Evolutionary conservation across 2,797 vertebrate genomes (phyloP), one percentile per base, ranked within the genome.

Genomic region (Neoniphon sammara): DNA sequence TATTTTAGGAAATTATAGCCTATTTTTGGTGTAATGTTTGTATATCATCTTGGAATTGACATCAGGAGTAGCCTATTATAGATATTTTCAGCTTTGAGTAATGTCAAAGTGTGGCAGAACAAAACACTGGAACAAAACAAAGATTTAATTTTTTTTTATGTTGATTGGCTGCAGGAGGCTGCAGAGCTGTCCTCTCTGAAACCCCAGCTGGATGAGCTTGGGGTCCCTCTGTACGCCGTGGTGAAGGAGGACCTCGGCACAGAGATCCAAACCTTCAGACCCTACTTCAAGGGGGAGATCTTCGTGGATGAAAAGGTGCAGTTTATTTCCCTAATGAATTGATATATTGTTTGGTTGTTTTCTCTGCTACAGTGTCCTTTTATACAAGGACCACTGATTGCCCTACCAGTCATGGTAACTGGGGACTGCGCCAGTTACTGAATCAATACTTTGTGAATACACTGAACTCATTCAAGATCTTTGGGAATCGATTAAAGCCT

Each of bases 141-240:
- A 9, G 36, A 10, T 39, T 8, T 39, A 8, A 39, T 8, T 39
- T 39, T 39, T 8, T 39, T 39, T 39, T n/a, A n/a, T n/a, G n/a
- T n/a, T n/a, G 21, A 3, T 7, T 39, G 54, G 10, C 69, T 64
- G 54, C 86, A 99, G 98, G 98, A 99, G 89, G 98, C 97, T 73
- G 91, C 95, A 54, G 96, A 94, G 91, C 94, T 99, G 80, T 98
- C 97, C 91, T 96, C 96, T 94, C 95, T 99, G 85, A 96, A 95
- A 78, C 93, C 96, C 76, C 93, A 94, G 91, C 91, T 99, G 59
- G 96, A 97, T 0, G 84, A 94, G 88, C 85, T 97, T 23, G 95
- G 96, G 21, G 87, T 99, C 31, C 94, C 96, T 61, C 94, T 99
- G 54, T 97, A 95, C 20, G 97, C 96, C 0, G 96, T 99, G 75